phyloP scores from a whole-genome alignment of 2,888 invertebrate species.

The Sisyra terminalis region DNA sequence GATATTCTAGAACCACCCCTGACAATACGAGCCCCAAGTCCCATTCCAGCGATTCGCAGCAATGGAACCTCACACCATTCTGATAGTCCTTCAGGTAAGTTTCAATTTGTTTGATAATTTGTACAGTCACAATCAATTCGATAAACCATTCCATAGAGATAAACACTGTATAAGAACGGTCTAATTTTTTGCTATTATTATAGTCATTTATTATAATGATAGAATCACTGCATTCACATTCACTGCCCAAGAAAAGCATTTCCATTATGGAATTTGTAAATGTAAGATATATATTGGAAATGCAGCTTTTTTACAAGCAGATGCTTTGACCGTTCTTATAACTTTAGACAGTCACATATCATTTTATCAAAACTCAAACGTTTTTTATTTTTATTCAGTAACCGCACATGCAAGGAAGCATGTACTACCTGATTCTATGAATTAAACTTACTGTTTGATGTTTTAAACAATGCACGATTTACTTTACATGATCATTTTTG shows the following conservation, averaged over 20 bases:
- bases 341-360: neutral
- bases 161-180: slow-evolving; percentile 5
- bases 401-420: slow-evolving; percentile 6
- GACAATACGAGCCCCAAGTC: slow-evolving; percentile 48
- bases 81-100: slow-evolving; percentile 40
- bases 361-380: slow-evolving; percentile 8
- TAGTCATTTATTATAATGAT: neutral
- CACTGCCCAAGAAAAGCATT: neutral
- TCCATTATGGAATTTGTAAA: too few relatives aligned
- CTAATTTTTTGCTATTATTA: neutral
- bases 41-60: slow-evolving; percentile 34
- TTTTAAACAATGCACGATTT: neutral
- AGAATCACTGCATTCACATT: neutral
- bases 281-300: too few relatives aligned
- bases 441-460: neutral
- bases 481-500: too few relatives aligned
- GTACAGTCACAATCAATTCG: neutral
- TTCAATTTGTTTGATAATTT: slow-evolving; percentile 1
- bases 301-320: too few relatives aligned
- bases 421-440: neutral
- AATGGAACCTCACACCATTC: slow-evolving; percentile 36
- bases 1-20: slow-evolving; percentile 94
- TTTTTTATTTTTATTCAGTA: slow-evolving; percentile 5
- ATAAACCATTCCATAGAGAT: neutral
- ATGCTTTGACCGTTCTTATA: slow-evolving; percentile 5